Conservation (phyloP, 2,888 invertebrate species). For the Adineta ricciae region DNA sequence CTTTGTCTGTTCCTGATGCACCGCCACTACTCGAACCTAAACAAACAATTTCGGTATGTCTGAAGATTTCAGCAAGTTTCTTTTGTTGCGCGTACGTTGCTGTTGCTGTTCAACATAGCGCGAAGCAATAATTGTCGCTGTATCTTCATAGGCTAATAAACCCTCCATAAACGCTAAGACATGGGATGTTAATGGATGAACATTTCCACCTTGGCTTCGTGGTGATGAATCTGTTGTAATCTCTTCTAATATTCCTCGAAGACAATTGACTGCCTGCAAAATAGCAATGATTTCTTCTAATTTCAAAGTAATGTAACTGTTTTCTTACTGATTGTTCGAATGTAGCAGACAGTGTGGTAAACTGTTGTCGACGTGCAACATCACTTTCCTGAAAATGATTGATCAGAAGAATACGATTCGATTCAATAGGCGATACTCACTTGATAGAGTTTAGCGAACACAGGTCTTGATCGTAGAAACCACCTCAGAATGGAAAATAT, state of each 20-base stretch:
- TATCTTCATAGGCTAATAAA: background rate
- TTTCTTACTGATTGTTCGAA: background rate
- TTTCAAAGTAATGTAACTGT: background rate
- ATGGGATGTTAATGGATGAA: conserved; percentile 8
- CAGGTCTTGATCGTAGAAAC: background rate
- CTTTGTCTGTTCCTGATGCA: background rate
- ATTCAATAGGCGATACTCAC: background rate
- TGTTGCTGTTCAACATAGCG: background rate
- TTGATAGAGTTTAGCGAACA: background rate
- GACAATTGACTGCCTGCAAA: background rate
- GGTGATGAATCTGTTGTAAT: background rate
- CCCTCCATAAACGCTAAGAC: conserved; percentile 17
- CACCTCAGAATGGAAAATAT: background rate
- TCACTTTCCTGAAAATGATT: background rate
- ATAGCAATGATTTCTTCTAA: background rate
- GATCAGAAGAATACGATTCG: background rate
- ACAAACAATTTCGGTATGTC: background rate
- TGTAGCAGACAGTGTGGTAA: background rate
- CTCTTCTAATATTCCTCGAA: background rate
- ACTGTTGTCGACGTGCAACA: background rate
- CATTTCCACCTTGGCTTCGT: background rate
- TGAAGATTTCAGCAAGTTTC: too few relatives aligned
- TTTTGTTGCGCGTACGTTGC: too few relatives aligned
- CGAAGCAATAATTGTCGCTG: background rate
- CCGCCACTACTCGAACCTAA: background rate